Evolutionary conservation across 2,888 invertebrate species (phyloP), one percentile per base, ranked within the genome.

Genomic region (Ennomos fuscantarius): DNA sequence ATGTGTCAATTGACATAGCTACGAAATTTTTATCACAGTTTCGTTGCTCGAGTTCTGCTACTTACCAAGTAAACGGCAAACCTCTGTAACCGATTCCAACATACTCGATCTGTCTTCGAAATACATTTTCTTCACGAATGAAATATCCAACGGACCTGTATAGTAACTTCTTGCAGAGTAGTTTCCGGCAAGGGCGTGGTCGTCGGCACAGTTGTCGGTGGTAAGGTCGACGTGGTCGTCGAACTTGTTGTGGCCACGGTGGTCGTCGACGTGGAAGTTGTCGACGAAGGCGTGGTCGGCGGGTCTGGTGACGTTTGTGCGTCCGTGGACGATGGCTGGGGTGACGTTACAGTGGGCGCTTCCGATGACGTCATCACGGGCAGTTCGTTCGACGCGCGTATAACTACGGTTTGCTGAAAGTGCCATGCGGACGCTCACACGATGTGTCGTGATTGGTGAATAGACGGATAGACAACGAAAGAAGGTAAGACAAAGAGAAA

Each of bases 381-480:
- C 53, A 86, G 76, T 79, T 89, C 90, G 81, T 88, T 87, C 66
- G 92, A 88, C 69, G 85, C 88, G 70, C 87, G 89, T 72, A 92
- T 91, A 80, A 89, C 86, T 76, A 92, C 89, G 63, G 92, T 92
- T 82, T 90, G 92, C 92, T 92, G 92, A 91, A 92, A 90, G 91
- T 89, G 90, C 85, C 90, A 90, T 90, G 91, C 91, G 78, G 83
- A 87, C 86, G 84, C 90, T 89, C 89, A 90, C 91, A 88, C 85
- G 79, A 79, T 80, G 89, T 89, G 87, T 82, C 73, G 80, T 82
- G 82, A 74, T 76, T 68, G 73, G 67, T 65, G 62, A 36, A 58
- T 15, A 58, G 74, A 82, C 81, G 81, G 72, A 70, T 76, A 78
- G 84, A 87, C 82, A 87, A 85, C 77, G 73, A 53, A 54, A 43